Base-by-base conservation (phyloP, 2,888 invertebrate species). In the Caenorhabditis sp. region DNA sequence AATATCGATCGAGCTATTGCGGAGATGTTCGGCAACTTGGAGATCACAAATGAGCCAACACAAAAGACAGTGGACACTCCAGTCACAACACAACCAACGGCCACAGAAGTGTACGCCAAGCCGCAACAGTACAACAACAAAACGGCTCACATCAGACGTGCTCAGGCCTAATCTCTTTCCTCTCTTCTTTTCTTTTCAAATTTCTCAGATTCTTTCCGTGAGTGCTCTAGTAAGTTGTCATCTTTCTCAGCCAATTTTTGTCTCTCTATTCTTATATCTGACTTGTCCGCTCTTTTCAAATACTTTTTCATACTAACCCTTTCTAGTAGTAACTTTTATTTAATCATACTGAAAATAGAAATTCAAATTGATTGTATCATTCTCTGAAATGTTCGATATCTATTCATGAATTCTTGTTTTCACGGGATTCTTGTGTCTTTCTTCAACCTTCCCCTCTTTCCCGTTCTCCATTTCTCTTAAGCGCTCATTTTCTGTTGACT, bases 1-100 rank as follows among this genome's bases (percentile, higher is more conserved):
- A 87, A 88, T 51, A 89, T 91, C 44, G 91, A 91, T 71, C 82
- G 84, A 15, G 91, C 91, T 5, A 82, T 91, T 35, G 61, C 74
- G 22, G 84, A 88, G 74, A 86, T 91, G 84, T 88, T 91, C 77
- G 82, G 79, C 26, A 65, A 53, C 8, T 13, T 76, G 44, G 76
- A 67, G 6, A 67, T 76, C 61, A 3, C 50, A 1, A 15, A 28
- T 2, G 67, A 67, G n/a, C 24, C 55, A 8, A 40, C 58, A 8
- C 15, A n/a, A 55, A 32, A 58, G 11, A n/a, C 35, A 18, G 53
- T 53, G 0, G 24, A 24, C 3, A 13, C 47, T n/a, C 56, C 18
- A 56, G 64, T 76, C 1, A 53, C 55, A 20, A 60, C 67, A 11
- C 76, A 76, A 9, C 76, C 76, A 60, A 35, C 50, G 20, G 67